Evolutionary conservation across 2,888 invertebrate species (phyloP).

Genomic region (Cancer borealis): DNA sequence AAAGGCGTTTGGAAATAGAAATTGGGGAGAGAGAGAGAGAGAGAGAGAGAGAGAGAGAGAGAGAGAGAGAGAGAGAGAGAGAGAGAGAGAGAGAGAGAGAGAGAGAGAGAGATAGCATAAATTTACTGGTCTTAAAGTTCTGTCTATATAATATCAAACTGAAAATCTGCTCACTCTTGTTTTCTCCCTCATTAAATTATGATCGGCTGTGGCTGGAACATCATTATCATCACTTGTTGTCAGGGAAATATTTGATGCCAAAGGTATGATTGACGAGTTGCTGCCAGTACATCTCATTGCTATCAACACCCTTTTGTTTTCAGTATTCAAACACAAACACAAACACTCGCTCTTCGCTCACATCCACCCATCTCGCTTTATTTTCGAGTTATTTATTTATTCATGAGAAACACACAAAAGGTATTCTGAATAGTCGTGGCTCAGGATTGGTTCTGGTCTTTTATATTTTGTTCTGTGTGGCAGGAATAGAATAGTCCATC

Average conservation of each 20-base stretch:
- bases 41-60: constrained; percentile 49
- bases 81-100: neutral
- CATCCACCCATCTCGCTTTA: neutral
- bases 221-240: neutral
- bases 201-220: neutral
- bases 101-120: too few species aligned
- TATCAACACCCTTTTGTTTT: neutral
- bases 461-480: neutral
- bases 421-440: neutral
- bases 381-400: neutral
- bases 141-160: neutral
- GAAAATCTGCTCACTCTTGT: neutral
- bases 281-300: neutral
- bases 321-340: neutral
- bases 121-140: neutral
- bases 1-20: neutral
- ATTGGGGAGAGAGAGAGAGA: constrained; percentile 33
- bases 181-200: neutral
- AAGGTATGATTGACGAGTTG: neutral
- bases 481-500: neutral
- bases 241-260: neutral
- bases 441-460: neutral
- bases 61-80: constrained; percentile 47
- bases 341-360: neutral
- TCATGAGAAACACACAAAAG: neutral